These are phyloP conservation scores for Noturus placidus DNA, from an alignment of 2,113 vertebrate genomes.

Conservation along the genomic window DNA sequence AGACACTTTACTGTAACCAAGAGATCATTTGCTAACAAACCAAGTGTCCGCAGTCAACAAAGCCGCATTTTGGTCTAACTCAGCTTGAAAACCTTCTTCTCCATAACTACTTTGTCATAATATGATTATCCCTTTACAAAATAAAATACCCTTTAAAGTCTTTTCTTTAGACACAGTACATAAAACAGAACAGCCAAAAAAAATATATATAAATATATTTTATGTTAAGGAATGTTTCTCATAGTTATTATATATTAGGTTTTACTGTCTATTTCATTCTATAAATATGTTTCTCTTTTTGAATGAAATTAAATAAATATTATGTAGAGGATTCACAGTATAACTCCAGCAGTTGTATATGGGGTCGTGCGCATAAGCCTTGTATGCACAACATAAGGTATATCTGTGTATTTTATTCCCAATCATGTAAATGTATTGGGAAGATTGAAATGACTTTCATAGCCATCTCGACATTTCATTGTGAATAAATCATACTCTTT, in stretches of 20 bases:
- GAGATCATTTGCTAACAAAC: conserved; percentile 19
- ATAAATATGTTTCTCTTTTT: conserved; percentile 35
- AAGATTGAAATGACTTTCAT: background rate
- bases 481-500: conserved; percentile 4
- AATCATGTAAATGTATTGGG: background rate
- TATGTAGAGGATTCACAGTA: conserved; percentile 73
- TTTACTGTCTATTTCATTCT: conserved; percentile 15
- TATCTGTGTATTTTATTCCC: conserved; percentile 25
- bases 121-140: conserved; percentile 27
- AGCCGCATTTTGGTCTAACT: conserved; percentile 21
- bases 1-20: conserved; percentile 22
- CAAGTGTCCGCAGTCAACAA: conserved; percentile 7
- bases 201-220: conserved; percentile 40
- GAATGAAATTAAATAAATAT: conserved; percentile 64
- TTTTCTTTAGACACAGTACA: conserved; percentile 36
- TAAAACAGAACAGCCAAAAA: conserved; percentile 38
- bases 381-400: conserved; percentile 2
- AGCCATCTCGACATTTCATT: conserved; percentile 8
- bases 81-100: conserved; percentile 23
- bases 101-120: conserved; percentile 29
- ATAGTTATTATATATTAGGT: conserved; percentile 23
- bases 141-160: conserved; percentile 42
- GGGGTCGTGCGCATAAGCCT: conserved; percentile 1
- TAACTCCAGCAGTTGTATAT: conserved; percentile 63
- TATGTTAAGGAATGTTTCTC: conserved; percentile 36